phyloP scores from a whole-genome alignment of 2,888 invertebrate genomes.

The Tubiluchus corallicola region DNA sequence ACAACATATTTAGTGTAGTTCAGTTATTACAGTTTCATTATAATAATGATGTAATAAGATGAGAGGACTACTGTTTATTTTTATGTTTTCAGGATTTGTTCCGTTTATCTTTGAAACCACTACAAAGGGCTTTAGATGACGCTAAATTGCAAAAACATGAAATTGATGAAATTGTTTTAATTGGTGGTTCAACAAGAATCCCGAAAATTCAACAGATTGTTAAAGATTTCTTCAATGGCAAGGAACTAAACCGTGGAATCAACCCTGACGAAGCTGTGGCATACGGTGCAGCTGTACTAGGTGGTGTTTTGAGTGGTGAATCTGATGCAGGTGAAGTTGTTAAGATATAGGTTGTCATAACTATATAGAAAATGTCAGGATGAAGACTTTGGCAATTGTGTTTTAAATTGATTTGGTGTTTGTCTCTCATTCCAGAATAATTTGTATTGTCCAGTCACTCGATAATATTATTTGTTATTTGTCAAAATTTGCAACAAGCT shows the following conservation, averaged over 20 bases:
- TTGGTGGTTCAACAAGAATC: conserved; percentile 97
- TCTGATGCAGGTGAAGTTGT: conserved; percentile 71
- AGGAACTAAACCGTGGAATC: conserved; percentile 92
- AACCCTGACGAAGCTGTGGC: conserved; percentile 99
- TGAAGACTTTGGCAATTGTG: too few relatives aligned
- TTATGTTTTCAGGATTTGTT: conserved; percentile 37
- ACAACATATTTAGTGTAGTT: too few relatives aligned
- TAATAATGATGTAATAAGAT: too few relatives aligned
- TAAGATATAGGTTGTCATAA: too few relatives aligned
- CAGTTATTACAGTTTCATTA: too few relatives aligned
- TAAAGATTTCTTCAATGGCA: conserved; percentile 69
- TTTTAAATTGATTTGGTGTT: too few relatives aligned
- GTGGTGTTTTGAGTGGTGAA: conserved; percentile 90
- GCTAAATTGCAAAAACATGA: conserved; percentile 98
- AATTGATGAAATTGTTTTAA: conserved; percentile 93
- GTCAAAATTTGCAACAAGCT: too few relatives aligned
- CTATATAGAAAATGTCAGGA: too few relatives aligned
- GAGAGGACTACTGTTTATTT: too few relatives aligned
- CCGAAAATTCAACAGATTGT: conserved; percentile 64
- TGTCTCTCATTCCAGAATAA: too few relatives aligned
- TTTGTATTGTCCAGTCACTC: too few relatives aligned
- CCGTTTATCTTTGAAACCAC: conserved; percentile 80
- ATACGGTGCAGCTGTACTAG: conserved; percentile 95
- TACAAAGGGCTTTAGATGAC: conserved; percentile 88
- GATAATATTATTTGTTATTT: too few relatives aligned